phyloP scores from a whole-genome alignment of 53 echinoderm and acorn worm genomes.

The Echinarachnius parma region DNA sequence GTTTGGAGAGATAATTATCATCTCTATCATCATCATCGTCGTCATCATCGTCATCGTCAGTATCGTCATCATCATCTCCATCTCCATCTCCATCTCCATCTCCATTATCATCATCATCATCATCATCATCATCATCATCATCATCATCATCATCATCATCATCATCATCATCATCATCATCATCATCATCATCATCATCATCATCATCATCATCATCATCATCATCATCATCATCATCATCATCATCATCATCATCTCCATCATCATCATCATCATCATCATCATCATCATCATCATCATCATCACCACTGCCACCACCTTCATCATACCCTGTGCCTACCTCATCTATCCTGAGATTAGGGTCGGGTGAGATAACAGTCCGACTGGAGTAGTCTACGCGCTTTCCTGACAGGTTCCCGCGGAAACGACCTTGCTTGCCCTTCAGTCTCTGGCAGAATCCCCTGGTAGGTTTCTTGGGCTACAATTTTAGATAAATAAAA shows the following conservation, averaged over 20 bases:
- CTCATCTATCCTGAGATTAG: constrained; percentile 95
- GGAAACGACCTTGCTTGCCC: constrained; percentile 99
- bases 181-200: constrained; percentile 6
- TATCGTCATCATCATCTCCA: constrained; percentile 2
- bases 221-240: constrained; percentile 5
- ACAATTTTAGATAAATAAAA: no score
- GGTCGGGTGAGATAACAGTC: constrained; percentile 97
- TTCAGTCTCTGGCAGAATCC: constrained; percentile 97
- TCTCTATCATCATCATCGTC: constrained; percentile 1
- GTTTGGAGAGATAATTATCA: no score
- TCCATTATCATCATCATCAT: constrained; percentile 5
- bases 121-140: constrained; percentile 6
- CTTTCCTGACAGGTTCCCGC: constrained; percentile 97
- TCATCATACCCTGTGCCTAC: constrained; percentile 40
- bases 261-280: constrained; percentile 1
- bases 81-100: no score
- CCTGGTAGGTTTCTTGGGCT: constrained; percentile 97
- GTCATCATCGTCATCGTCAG: not conserved
- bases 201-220: constrained; percentile 3
- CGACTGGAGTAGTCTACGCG: constrained; percentile 95
- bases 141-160: constrained; percentile 6
- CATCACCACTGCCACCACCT: not conserved
- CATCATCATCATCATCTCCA: constrained; percentile 1
- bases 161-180: constrained; percentile 3
- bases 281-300: constrained; percentile 5